Percentiles rank a stretch among this genome's conserved stretches.
Conservation (phyloP, 2,797 vertebrate genomes). For the Austrolebias charrua region DNA sequence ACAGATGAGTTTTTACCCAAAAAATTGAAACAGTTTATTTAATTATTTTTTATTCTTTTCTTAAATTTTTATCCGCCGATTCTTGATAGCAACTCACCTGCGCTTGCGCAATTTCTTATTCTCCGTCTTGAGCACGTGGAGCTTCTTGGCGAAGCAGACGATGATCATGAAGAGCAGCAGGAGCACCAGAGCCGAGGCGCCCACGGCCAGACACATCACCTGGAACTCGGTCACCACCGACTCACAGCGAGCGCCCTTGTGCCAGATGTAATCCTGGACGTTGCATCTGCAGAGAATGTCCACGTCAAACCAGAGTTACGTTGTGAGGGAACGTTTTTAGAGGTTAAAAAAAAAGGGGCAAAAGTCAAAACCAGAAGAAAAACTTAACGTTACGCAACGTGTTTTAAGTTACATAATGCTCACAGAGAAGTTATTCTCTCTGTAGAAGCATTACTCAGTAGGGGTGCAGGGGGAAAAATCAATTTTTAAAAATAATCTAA, state of each 20-base stretch:
- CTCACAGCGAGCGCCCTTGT: conserved; percentile 93
- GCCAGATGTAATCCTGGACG: conserved; percentile 97
- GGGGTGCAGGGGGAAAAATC: too few relatives aligned
- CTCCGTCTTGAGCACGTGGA: conserved; percentile 95
- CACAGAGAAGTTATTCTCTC: conserved; percentile 1
- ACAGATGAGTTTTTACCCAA: background rate
- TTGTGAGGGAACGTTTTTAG: background rate
- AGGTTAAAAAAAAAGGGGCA: background rate
- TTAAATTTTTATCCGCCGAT: too few relatives aligned
- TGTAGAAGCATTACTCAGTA: background rate
- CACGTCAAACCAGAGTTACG: conserved; percentile 21
- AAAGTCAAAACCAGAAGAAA: background rate
- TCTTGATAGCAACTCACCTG: conserved; percentile 82
- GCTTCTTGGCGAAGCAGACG: conserved; percentile 97
- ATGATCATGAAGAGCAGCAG: conserved; percentile 97
- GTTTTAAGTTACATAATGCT: conserved; percentile 15
- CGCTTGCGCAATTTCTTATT: conserved; percentile 93
- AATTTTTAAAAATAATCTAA: too few relatives aligned
- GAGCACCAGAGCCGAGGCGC: conserved; percentile 88
- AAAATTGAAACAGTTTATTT: background rate
- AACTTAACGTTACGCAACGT: conserved; percentile 1
- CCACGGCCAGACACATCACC: conserved; percentile 93
- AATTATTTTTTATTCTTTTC: background rate
- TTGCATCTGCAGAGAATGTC: conserved; percentile 84
- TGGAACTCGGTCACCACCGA: conserved; percentile 97